Conservation (phyloP, 2,113 vertebrate species). For the Planiliza haematocheilus region DNA sequence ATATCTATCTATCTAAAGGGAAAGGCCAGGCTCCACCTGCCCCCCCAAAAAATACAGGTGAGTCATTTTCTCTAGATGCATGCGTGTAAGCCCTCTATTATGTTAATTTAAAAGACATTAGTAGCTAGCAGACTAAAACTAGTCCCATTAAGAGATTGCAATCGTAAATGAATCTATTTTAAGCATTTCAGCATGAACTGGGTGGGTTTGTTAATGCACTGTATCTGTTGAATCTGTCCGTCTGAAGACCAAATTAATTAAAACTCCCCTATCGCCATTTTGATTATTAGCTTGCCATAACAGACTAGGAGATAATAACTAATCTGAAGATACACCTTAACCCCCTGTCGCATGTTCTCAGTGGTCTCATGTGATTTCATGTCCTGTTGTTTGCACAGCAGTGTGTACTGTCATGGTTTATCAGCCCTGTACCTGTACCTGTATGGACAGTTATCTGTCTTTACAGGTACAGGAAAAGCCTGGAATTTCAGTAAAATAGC, state of each 20-base stretch:
- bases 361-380: background rate
- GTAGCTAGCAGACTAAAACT: background rate
- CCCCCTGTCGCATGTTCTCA: no score
- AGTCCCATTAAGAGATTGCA: background rate
- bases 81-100: background rate
- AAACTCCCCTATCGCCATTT: no score
- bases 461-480: background rate
- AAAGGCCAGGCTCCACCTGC: conserved; percentile 47
- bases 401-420: no score
- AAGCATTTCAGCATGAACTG: background rate
- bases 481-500: no score
- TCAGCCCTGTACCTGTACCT: no score
- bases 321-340: no score
- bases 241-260: no score
- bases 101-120: background rate
- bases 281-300: no score
- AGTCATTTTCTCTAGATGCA: conserved; percentile 31
- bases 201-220: conserved; percentile 26
- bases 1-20: background rate
- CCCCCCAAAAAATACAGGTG: conserved; percentile 58
- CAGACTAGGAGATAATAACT: no score
- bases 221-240: conserved; percentile 53
- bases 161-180: background rate
- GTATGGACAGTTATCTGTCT: background rate
- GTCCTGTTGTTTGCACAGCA: background rate